These are phyloP conservation scores for Eurois occulta DNA, from an alignment of 2,888 invertebrate species.

Conservation along the genomic window DNA sequence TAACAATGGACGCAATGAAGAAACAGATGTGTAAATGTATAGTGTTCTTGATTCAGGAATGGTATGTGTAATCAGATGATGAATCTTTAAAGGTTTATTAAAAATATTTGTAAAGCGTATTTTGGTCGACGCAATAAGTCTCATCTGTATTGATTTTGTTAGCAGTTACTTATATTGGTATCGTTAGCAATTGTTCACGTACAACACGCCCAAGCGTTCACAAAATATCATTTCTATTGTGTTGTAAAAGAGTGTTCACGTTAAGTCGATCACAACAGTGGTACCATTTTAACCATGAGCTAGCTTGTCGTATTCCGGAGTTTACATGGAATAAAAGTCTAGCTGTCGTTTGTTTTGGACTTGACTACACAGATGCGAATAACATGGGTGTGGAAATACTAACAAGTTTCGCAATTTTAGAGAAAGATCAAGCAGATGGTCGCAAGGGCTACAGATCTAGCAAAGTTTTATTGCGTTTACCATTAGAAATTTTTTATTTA, in stretches of 20 bases:
- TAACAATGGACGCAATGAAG: slow-evolving; percentile 26
- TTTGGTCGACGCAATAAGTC: background rate
- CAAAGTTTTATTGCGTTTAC: background rate
- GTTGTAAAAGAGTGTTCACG: background rate
- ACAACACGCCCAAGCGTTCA: background rate
- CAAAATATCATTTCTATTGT: background rate
- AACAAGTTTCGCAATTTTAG: background rate
- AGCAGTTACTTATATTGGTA: background rate
- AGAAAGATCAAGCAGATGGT: background rate
- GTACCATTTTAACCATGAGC: background rate
- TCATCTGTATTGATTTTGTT: slow-evolving; percentile 1
- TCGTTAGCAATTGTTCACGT: slow-evolving; percentile 26
- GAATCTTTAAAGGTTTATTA: background rate
- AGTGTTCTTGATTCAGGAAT: background rate
- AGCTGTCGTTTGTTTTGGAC: background rate
- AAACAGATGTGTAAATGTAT: slow-evolving; percentile 14
- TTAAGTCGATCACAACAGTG: too few relatives aligned
- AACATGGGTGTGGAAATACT: background rate
- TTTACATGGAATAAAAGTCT: background rate
- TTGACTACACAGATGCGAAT: background rate
- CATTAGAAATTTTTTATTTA: background rate
- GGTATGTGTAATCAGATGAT: background rate
- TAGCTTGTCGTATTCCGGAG: background rate
- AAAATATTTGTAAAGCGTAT: background rate
- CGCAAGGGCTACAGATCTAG: background rate